Evolutionary conservation across 35 echinoderm and acorn worm genomes (phyloP).

Genomic region (Apostichopus californicus): DNA sequence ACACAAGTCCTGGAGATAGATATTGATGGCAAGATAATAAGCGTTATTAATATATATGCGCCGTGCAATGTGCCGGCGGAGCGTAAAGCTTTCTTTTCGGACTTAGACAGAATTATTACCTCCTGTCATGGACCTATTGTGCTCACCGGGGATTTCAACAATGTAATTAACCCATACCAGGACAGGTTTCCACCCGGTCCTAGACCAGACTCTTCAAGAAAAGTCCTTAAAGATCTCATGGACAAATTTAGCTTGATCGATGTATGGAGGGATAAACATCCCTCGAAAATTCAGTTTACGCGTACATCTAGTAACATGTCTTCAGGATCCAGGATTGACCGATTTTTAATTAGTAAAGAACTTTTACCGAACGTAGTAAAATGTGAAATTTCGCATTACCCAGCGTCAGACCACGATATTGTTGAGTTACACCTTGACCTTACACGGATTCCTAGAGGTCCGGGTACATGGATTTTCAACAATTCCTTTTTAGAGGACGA

Average conservation of each 20-base stretch:
- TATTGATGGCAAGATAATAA: background rate
- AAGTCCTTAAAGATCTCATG: constrained; percentile 3
- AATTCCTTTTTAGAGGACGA: constrained; percentile 30
- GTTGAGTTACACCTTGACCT: constrained; percentile 2
- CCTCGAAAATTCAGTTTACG: background rate
- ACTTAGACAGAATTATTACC: background rate
- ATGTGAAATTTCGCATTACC: background rate
- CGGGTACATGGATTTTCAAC: constrained; percentile 27
- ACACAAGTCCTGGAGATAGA: background rate
- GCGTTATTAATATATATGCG: constrained; percentile 8
- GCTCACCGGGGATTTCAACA: constrained; percentile 1
- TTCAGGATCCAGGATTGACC: background rate
- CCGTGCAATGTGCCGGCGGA: background rate
- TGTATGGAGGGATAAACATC: constrained; percentile 25
- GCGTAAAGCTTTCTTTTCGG: background rate
- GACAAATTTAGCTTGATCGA: background rate
- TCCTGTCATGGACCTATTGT: background rate
- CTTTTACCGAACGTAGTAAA: background rate
- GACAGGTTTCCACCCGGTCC: background rate
- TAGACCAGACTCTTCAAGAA: background rate
- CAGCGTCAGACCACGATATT: background rate
- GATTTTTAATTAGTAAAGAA: background rate
- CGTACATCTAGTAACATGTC: background rate
- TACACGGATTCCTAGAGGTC: background rate
- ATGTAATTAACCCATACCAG: background rate